Conservation (phyloP, 30 jellyfish, hydroid and myxozoan species). For the Mastigias papua region DNA sequence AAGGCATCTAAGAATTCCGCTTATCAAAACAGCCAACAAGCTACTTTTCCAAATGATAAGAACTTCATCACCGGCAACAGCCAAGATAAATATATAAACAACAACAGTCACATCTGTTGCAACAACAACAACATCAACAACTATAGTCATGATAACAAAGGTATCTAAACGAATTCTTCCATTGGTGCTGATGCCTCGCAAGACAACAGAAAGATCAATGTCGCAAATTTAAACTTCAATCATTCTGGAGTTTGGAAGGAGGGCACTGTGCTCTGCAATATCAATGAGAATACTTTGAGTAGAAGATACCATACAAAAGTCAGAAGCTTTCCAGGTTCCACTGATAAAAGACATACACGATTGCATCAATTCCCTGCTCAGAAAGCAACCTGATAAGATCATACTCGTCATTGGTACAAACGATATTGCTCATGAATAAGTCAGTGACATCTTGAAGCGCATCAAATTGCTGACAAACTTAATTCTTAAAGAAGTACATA, state of each 20-base stretch:
- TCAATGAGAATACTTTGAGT: slow-evolving; percentile 15
- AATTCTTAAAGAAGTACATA: neutral
- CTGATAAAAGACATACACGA: neutral
- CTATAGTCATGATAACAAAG: neutral
- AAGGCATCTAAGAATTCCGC: neutral
- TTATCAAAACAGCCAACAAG: neutral
- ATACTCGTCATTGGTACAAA: slow-evolving; percentile 10
- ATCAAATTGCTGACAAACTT: neutral
- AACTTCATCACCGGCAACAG: too few relatives aligned
- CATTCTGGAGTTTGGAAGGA: neutral
- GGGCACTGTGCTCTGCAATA: slow-evolving; percentile 7
- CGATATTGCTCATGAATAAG: neutral
- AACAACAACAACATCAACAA: neutral
- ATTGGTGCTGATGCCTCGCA: neutral
- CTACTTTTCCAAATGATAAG: too few relatives aligned
- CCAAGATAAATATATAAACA: neutral
- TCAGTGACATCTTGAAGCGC: neutral
- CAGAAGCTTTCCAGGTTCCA: slow-evolving; percentile 31
- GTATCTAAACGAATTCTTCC: neutral
- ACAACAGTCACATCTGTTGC: neutral
- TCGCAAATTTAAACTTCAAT: neutral
- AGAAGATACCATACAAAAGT: slow-evolving; percentile 13
- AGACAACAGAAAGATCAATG: neutral
- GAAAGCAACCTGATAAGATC: too few relatives aligned
- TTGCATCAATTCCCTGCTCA: neutral